Evolutionary conservation across 2,888 invertebrate genomes (phyloP).

Genomic region (Palloptera scutellata): DNA sequence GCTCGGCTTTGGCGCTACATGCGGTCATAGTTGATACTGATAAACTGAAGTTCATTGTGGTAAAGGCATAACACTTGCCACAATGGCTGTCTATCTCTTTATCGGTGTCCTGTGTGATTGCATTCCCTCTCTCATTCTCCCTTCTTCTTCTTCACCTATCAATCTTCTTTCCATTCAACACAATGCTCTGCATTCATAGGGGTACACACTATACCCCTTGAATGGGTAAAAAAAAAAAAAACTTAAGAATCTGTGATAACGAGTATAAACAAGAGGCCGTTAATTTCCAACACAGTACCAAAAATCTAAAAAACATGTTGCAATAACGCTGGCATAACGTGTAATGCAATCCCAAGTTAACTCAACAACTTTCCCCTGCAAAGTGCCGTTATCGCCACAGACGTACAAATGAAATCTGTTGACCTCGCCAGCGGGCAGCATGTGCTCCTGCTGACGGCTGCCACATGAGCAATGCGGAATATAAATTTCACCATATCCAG

Average conservation of each 20-base stretch:
- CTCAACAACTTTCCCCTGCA: constrained; percentile 81
- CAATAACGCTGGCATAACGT: constrained; percentile 90
- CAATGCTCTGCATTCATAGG: too few relatives aligned
- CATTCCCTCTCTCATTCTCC: too few relatives aligned
- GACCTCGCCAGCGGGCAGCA: constrained; percentile 77
- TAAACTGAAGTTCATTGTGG: too few relatives aligned
- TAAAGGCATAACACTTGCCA: too few relatives aligned
- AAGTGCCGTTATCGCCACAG: constrained; percentile 81
- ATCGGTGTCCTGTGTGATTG: too few relatives aligned
- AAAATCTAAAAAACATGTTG: constrained; percentile 89
- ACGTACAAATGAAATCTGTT: constrained; percentile 79
- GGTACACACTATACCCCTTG: too few relatives aligned
- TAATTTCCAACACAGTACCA: constrained; percentile 83
- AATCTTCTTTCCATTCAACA: too few relatives aligned
- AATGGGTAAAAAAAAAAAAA: too few relatives aligned
- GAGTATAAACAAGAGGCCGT: constrained; percentile 83
- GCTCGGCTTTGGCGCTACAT: too few relatives aligned
- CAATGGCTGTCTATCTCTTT: too few relatives aligned
- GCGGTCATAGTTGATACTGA: too few relatives aligned
- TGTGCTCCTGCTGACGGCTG: constrained; percentile 87
- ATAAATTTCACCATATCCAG: constrained; percentile 92
- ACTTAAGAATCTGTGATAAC: constrained; percentile 71
- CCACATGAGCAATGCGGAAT: constrained; percentile 96
- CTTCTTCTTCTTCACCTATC: too few relatives aligned
- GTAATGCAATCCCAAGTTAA: constrained; percentile 85